Percentiles rank a stretch among this genome's conserved stretches.
These are phyloP conservation scores for Beaufortia kweichowensis DNA, from an alignment of 2,113 vertebrate species.

Conservation along the genomic window DNA sequence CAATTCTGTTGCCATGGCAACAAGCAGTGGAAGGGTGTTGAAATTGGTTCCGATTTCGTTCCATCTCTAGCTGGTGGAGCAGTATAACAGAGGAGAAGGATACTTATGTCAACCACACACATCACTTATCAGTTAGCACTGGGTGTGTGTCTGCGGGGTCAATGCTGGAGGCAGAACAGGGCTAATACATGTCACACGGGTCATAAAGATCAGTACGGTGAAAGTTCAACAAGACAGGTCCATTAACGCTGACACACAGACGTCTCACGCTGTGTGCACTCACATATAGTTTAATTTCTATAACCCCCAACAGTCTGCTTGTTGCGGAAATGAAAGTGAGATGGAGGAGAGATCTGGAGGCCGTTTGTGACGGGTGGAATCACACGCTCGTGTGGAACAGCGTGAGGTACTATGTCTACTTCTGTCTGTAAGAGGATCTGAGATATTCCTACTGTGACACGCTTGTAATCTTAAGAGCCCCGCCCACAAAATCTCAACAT, in stretches of 20 bases:
- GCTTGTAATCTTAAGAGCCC: conserved; percentile 4
- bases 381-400: too few relatives aligned
- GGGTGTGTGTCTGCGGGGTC: not conserved
- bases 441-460: not conserved
- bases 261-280: not conserved
- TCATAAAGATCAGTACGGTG: not conserved
- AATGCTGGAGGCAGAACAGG: not conserved
- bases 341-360: not conserved
- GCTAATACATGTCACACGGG: conserved; percentile 14
- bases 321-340: not conserved
- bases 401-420: too few relatives aligned
- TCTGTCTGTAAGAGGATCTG: conserved; percentile 7
- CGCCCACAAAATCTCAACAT: not conserved
- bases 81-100: not conserved
- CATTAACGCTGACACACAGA: conserved; percentile 5
- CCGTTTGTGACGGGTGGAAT: not conserved
- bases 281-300: conserved; percentile 2
- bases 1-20: conserved; percentile 39
- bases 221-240: conserved; percentile 11
- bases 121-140: not conserved
- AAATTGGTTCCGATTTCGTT: not conserved
- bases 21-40: conserved; percentile 17
- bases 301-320: not conserved
- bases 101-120: not conserved
- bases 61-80: not conserved